Percentiles rank a stretch among this genome's conserved stretches.
Evolutionary conservation across 2,888 invertebrate genomes (phyloP).

Genomic region (Lysandra bellargus): DNA sequence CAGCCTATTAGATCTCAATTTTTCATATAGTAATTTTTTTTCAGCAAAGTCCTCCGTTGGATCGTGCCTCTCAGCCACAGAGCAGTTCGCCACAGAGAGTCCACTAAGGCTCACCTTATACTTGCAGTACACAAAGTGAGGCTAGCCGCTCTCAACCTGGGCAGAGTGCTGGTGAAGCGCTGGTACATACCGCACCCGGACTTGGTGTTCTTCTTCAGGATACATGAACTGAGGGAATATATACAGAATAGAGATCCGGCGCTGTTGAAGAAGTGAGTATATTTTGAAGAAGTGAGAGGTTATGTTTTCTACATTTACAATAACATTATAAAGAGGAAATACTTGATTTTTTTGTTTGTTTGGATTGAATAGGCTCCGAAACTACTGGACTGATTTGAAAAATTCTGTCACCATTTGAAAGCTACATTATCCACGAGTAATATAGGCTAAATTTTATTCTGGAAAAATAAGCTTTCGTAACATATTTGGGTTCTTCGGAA

Average conservation of each 20-base stretch:
- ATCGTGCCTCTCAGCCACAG: conserved; percentile 81
- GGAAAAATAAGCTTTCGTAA: too few species aligned
- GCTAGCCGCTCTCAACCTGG: conserved; percentile 80
- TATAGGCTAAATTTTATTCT: too few species aligned
- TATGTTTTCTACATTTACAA: too few species aligned
- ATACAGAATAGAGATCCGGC: conserved; percentile 76
- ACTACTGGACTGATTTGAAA: too few species aligned
- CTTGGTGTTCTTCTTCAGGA: conserved; percentile 84
- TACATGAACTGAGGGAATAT: conserved; percentile 82
- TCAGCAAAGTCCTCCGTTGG: conserved; percentile 80
- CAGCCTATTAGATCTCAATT: too few species aligned
- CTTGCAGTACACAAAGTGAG: conserved; percentile 80
- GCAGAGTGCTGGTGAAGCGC: conserved; percentile 78
- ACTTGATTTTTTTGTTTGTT: too few species aligned
- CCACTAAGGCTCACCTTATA: conserved; percentile 82
- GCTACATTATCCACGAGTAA: too few species aligned
- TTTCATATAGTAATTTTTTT: conserved; percentile 32
- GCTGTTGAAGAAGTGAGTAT: conserved; percentile 81
- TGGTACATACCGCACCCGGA: conserved; percentile 83
- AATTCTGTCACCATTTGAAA: too few species aligned
- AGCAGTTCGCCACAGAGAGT: conserved; percentile 83
- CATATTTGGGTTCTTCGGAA: too few species aligned
- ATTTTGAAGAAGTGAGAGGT: too few species aligned
- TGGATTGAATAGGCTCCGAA: too few species aligned
- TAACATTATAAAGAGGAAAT: too few species aligned